Conservation (phyloP, 2,888 invertebrate genomes). For the Eremobia ochroleuca region DNA sequence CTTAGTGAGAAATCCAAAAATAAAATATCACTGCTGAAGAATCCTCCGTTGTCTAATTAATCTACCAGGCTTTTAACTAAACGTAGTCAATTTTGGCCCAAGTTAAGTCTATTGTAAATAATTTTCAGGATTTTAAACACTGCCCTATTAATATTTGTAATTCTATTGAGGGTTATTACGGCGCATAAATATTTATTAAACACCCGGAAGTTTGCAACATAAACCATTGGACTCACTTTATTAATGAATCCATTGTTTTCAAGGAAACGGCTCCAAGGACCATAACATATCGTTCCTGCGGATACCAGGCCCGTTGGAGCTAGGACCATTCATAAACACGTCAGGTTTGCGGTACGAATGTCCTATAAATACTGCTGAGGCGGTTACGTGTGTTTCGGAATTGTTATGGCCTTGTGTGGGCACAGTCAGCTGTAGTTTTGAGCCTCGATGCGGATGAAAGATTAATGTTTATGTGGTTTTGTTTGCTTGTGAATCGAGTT, state of each 20-base stretch:
- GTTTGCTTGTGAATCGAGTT: slow-evolving; percentile 1
- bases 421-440: slow-evolving; percentile 23
- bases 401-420: slow-evolving; percentile 42
- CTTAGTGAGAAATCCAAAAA: background rate
- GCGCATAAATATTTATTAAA: slow-evolving; percentile 37
- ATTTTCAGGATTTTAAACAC: slow-evolving; percentile 2
- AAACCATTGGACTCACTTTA: slow-evolving; percentile 24
- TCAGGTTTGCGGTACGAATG: slow-evolving; percentile 26
- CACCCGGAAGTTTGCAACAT: slow-evolving; percentile 21
- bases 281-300: slow-evolving; percentile 39
- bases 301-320: slow-evolving; percentile 10
- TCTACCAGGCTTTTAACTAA: background rate
- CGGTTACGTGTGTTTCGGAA: slow-evolving; percentile 43
- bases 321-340: slow-evolving; percentile 58
- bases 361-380: slow-evolving; percentile 49
- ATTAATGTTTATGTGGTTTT: slow-evolving; percentile 6
- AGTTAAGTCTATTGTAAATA: background rate
- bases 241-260: slow-evolving; percentile 46
- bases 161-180: slow-evolving; percentile 4
- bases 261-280: slow-evolving; percentile 38
- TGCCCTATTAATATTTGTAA: background rate
- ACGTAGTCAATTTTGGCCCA: background rate
- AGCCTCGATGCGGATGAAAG: background rate
- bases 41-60: too few species aligned
- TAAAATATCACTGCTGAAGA: background rate